Percentiles rank a stretch among this genome's conserved stretches.
Conservation (phyloP, 2,797 vertebrate genomes). For the Microctenopoma stevenorrisi region DNA sequence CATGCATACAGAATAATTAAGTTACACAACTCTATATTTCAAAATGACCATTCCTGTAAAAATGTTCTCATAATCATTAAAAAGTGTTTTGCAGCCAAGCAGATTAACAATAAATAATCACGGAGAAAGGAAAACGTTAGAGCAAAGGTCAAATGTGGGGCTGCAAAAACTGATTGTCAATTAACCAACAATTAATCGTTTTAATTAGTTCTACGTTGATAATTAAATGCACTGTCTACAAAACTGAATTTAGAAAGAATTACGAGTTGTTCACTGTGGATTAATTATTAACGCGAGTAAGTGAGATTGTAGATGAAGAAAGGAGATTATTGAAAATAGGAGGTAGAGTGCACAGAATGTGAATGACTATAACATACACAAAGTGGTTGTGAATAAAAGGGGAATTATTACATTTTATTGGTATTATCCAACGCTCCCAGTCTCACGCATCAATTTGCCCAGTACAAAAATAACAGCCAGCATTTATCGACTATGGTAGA, state of each 20-base stretch:
- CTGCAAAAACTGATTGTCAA: not conserved
- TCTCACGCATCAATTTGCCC: not conserved
- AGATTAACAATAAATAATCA: slow-evolving; percentile 4
- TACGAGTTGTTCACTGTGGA: not conserved
- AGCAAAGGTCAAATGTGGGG: not conserved
- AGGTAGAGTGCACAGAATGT: not conserved
- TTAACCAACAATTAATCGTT: not conserved
- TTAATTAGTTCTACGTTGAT: not conserved
- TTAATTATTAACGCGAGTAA: not conserved
- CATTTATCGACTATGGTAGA: not conserved
- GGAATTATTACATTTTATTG: not conserved
- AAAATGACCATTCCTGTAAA: not conserved
- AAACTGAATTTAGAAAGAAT: not conserved
- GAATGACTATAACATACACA: not conserved
- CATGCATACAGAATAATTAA: not conserved
- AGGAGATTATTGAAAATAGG: not conserved
- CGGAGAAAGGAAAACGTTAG: not conserved
- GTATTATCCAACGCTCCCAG: not conserved
- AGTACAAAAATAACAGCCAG: not conserved
- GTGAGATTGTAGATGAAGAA: too few species aligned
- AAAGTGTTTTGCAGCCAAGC: not conserved
- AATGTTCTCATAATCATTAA: not conserved
- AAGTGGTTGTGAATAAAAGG: not conserved
- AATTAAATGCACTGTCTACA: not conserved
- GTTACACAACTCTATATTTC: not conserved